Percentiles rank a stretch among this genome's conserved stretches.
phyloP scores from a whole-genome alignment of 2,888 invertebrate species.

The Elgonia sp. region DNA sequence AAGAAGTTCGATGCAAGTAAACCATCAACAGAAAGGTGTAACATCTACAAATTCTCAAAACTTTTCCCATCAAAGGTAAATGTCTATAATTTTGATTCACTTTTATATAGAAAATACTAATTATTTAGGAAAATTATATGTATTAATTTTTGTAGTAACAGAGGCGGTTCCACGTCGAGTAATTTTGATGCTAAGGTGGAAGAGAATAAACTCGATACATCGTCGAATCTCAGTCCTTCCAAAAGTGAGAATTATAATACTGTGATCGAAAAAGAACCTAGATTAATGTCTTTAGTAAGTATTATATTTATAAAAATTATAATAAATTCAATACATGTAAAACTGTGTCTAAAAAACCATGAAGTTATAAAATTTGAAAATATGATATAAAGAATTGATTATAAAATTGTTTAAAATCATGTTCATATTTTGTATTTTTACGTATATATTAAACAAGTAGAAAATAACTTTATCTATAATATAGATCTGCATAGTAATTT shows the following conservation, averaged over 20 bases:
- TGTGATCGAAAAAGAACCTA: conserved; percentile 73
- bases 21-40: conserved; percentile 78
- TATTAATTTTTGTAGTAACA: conserved; percentile 11
- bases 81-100: conserved; percentile 31
- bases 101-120: neutral
- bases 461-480: too few species aligned
- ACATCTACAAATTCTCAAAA: conserved; percentile 79
- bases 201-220: conserved; percentile 79
- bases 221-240: conserved; percentile 77
- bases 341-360: too few species aligned
- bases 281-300: conserved; percentile 75
- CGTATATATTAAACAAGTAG: too few species aligned
- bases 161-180: conserved; percentile 78
- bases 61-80: conserved; percentile 81
- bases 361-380: too few species aligned
- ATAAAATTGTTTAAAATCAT: too few species aligned
- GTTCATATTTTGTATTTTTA: too few species aligned
- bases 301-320: neutral
- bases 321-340: too few species aligned
- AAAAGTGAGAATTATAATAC: conserved; percentile 81
- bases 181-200: conserved; percentile 79
- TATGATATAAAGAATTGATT: too few species aligned
- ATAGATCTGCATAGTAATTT: too few species aligned
- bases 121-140: neutral
- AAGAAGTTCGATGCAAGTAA: conserved; percentile 79